These are phyloP conservation scores for Poecilus cupreus DNA, from an alignment of 2,888 invertebrate genomes.

Conservation along the genomic window DNA sequence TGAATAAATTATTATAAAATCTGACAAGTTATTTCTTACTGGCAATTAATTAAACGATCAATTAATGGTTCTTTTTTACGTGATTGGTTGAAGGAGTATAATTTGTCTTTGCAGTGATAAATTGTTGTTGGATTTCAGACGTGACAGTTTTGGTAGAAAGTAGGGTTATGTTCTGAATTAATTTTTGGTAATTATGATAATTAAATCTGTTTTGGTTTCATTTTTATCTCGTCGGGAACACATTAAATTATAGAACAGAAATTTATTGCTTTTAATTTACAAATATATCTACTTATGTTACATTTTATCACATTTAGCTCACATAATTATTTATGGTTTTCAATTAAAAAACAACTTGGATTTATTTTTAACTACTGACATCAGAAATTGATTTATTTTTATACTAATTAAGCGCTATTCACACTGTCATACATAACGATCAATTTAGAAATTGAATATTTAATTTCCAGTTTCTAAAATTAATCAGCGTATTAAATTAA, in stretches of 20 bases:
- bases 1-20: slow-evolving; percentile 52
- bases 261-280: not conserved
- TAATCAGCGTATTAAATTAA: not conserved
- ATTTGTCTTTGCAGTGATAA: slow-evolving; percentile 40
- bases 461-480: not conserved
- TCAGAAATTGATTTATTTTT: not conserved
- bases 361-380: not conserved
- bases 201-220: slow-evolving; percentile 23
- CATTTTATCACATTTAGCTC: not conserved
- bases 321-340: not conserved
- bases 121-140: slow-evolving; percentile 18
- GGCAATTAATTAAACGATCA: slow-evolving; percentile 53
- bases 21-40: slow-evolving; percentile 54
- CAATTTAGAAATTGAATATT: not conserved
- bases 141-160: slow-evolving; percentile 14
- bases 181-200: slow-evolving; percentile 35
- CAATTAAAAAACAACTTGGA: slow-evolving; percentile 9
- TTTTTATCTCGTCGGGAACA: slow-evolving; percentile 6
- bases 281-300: not conserved
- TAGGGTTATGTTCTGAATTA: slow-evolving; percentile 12
- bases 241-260: not conserved
- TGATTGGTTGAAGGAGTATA: slow-evolving; percentile 19
- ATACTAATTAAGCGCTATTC: not conserved
- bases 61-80: slow-evolving; percentile 30
- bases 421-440: not conserved